A percentile compares a stretch with the other conserved stretches of the same genome.
Evolutionary conservation across 2,888 invertebrate species (phyloP).

Genomic region (Celastrina argiolus): DNA sequence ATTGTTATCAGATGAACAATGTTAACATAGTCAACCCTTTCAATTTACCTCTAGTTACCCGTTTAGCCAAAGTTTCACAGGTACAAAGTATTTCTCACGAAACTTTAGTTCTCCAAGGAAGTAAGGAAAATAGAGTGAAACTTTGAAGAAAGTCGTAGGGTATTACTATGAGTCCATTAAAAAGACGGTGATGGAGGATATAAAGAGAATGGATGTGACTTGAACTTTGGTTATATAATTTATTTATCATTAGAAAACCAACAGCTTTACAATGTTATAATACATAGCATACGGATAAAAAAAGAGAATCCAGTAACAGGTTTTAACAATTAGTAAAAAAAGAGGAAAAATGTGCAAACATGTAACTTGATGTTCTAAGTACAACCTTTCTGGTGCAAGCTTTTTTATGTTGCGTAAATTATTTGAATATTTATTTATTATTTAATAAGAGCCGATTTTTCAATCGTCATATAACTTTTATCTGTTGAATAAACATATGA

Average conservation of each 20-base stretch:
- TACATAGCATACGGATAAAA: too few relatives aligned
- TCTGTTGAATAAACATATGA: too few relatives aligned
- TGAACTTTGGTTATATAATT: neutral
- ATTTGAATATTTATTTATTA: too few relatives aligned
- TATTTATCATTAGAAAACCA: neutral
- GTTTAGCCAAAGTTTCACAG: constrained; percentile 13
- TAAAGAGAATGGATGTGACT: neutral
- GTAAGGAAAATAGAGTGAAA: constrained; percentile 4
- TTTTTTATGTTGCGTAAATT: too few relatives aligned
- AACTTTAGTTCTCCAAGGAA: constrained; percentile 1
- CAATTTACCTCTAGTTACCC: neutral
- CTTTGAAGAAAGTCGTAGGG: constrained; percentile 6
- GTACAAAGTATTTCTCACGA: neutral
- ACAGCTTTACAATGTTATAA: too few relatives aligned
- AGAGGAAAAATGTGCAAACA: too few relatives aligned
- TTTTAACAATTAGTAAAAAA: too few relatives aligned
- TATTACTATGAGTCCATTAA: constrained; percentile 8
- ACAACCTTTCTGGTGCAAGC: too few relatives aligned
- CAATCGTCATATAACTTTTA: too few relatives aligned
- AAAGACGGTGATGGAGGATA: neutral
- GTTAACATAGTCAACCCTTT: constrained; percentile 6
- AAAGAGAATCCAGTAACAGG: too few relatives aligned
- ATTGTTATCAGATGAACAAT: neutral
- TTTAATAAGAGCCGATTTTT: too few relatives aligned
- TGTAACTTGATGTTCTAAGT: too few relatives aligned